Evolutionary conservation across 1,140 invertebrate species (phyloP).

Genomic region (Drosophila truncata): DNA sequence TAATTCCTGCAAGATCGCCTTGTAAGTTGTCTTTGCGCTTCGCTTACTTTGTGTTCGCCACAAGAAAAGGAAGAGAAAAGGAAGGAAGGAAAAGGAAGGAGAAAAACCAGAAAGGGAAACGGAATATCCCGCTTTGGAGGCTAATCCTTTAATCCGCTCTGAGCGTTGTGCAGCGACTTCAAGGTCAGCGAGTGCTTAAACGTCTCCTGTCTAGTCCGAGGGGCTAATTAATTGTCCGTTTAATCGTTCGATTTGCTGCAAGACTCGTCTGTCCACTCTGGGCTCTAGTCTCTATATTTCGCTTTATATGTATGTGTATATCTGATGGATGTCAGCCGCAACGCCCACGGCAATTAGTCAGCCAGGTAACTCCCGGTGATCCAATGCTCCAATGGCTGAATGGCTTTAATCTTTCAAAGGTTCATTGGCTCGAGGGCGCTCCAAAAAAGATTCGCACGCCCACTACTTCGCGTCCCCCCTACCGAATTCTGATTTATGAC

Average conservation of each 20-base stretch:
- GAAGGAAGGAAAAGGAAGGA: not conserved
- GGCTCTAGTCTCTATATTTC: slow-evolving; percentile 1
- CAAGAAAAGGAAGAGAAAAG: not conserved
- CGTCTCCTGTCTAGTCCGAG: slow-evolving; percentile 34
- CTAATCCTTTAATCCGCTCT: slow-evolving; percentile 78
- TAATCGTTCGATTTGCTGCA: slow-evolving; percentile 77
- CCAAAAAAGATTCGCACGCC: slow-evolving; percentile 66
- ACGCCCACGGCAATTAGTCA: slow-evolving; percentile 71
- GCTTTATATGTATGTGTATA: not conserved
- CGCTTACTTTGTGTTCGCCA: slow-evolving; percentile 50
- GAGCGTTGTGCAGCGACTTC: slow-evolving; percentile 35
- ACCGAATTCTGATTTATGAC: slow-evolving; percentile 59
- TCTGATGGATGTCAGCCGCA: slow-evolving; percentile 69
- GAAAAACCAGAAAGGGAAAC: not conserved
- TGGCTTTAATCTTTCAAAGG: slow-evolving; percentile 14
- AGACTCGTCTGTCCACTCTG: slow-evolving; percentile 32
- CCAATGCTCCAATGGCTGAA: slow-evolving; percentile 27
- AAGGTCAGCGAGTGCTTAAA: slow-evolving; percentile 55
- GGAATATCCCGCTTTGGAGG: slow-evolving; percentile 37
- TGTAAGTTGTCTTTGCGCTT: slow-evolving; percentile 7
- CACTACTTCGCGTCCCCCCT: slow-evolving; percentile 43
- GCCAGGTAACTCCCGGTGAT: slow-evolving; percentile 43
- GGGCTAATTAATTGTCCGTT: slow-evolving; percentile 76
- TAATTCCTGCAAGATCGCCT: slow-evolving; percentile 65
- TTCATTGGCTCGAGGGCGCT: slow-evolving; percentile 51